A percentile compares a stretch with the other conserved stretches of the same genome.
Evolutionary conservation across 2,113 vertebrate species (phyloP).

Genomic region (Mirounga angustirostris): DNA sequence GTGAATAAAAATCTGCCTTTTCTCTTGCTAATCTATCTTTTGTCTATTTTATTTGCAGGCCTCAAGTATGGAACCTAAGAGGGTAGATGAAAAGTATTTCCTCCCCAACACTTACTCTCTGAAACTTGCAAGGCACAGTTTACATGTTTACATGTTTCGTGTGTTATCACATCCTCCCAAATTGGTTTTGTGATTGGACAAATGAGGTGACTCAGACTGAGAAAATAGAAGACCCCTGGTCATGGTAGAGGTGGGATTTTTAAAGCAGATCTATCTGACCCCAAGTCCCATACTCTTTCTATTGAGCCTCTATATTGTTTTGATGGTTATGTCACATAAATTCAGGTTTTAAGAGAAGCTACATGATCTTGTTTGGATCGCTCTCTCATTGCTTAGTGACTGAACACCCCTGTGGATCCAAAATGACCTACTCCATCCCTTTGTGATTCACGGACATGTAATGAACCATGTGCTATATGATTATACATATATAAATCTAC

Average conservation of each 20-base stretch:
- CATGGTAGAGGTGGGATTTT: not conserved
- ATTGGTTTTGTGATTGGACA: not conserved
- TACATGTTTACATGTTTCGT: not conserved
- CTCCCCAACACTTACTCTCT: not conserved
- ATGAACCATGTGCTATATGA: not conserved
- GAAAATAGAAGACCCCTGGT: not conserved
- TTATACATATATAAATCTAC: not conserved
- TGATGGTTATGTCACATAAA: not conserved
- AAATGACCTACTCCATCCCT: not conserved
- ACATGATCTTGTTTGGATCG: not conserved
- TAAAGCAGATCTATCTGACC: not conserved
- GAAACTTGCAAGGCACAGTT: not conserved
- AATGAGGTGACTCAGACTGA: not conserved
- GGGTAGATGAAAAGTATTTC: not conserved
- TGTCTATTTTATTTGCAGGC: not conserved
- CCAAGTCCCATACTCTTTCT: not conserved
- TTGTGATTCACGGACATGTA: not conserved
- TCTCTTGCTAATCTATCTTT: not conserved
- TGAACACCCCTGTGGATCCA: not conserved
- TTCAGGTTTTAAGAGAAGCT: not conserved
- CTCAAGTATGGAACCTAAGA: not conserved
- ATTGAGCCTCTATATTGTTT: not conserved
- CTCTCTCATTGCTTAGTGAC: not conserved
- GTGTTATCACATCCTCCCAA: not conserved
- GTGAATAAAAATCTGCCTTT: conserved; percentile 1